phyloP scores from a whole-genome alignment of 2,113 vertebrate genomes.

The Pagrus major region DNA sequence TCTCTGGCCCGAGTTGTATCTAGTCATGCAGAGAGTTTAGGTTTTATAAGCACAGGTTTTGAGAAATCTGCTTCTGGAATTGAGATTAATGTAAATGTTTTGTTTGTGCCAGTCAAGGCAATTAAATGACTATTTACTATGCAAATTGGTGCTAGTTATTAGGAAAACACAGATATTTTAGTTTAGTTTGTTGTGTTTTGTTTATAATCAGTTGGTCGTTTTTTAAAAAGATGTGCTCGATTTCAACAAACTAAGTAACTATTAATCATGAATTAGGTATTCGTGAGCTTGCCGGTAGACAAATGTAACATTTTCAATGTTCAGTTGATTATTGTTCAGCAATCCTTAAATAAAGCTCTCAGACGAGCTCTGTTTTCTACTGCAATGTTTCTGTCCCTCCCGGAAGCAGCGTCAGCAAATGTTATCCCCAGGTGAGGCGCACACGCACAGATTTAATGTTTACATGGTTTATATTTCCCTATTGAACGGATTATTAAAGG shows the following conservation, averaged over 20 bases:
- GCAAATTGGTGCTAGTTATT: not conserved
- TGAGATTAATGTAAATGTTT: not conserved
- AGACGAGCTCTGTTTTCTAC: too few relatives aligned
- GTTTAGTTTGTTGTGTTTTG: not conserved
- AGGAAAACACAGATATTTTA: not conserved
- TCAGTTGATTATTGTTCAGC: not conserved
- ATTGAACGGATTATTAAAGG: too few relatives aligned
- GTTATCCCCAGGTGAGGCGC: too few relatives aligned
- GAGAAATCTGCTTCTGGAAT: not conserved
- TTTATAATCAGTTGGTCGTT: not conserved
- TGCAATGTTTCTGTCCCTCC: too few relatives aligned
- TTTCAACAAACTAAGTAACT: constrained; percentile 6
- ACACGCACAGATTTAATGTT: too few relatives aligned
- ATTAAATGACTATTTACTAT: too few relatives aligned
- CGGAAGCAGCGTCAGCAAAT: too few relatives aligned
- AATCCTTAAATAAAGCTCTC: too few relatives aligned
- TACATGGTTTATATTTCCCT: too few relatives aligned
- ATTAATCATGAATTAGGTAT: not conserved
- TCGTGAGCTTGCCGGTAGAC: constrained; percentile 1
- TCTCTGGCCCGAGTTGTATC: not conserved
- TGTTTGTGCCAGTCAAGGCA: too few relatives aligned
- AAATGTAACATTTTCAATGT: not conserved
- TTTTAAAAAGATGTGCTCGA: not conserved
- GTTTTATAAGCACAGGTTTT: not conserved
- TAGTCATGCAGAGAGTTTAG: not conserved